Evolutionary conservation across 2,797 vertebrate genomes (phyloP), one percentile per base, ranked within the genome.

Genomic region (Phrynocephalus guinanensis): DNA sequence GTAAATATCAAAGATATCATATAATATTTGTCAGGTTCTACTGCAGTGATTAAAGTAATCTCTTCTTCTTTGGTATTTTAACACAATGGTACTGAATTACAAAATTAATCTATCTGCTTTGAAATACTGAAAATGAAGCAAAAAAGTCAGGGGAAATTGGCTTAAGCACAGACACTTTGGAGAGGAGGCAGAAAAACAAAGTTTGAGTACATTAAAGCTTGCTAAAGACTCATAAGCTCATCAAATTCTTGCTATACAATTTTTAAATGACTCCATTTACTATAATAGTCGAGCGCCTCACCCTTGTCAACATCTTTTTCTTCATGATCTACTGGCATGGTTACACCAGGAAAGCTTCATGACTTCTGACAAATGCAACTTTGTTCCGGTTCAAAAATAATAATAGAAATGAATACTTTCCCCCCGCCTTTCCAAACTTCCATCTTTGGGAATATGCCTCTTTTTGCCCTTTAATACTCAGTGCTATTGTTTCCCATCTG

Each of bases 91-190:
- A 91, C 83, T 89, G 73, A 92, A 92, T 56, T 68, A 84, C 52
- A 84, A 88, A 84, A 90, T 91, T 15, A 92, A 92, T 93, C 90
- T 83, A 93, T 75, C 50, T 77, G 50, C 33, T 76, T 82, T 76
- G 20, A 77, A 89, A 89, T 16, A 82, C 78, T 77, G 30, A 76
- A 48, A 79, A 80, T 91, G 73, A 92, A 92, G 79, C 79, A 52
- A 92, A 75, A 87, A 85, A 87, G 83, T 6, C 89, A 93, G 81
- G 83, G 63, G 88, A 80, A 90, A 89, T 88, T 33, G 28, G 84
- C 82, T 88, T 91, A 92, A 91, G 87, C 89, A 90, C 88, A 86
- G 90, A 94, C 92, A 70, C 86, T 2, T 44, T 70, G 5, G 1
- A 2, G 28, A 50, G 56, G 60, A 67, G 50, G 9, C 8, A 63